A percentile compares a stretch with the other conserved stretches of the same genome.
These are phyloP conservation scores for Cephus sareptanus DNA, from an alignment of 2,888 invertebrate species.

Conservation along the genomic window DNA sequence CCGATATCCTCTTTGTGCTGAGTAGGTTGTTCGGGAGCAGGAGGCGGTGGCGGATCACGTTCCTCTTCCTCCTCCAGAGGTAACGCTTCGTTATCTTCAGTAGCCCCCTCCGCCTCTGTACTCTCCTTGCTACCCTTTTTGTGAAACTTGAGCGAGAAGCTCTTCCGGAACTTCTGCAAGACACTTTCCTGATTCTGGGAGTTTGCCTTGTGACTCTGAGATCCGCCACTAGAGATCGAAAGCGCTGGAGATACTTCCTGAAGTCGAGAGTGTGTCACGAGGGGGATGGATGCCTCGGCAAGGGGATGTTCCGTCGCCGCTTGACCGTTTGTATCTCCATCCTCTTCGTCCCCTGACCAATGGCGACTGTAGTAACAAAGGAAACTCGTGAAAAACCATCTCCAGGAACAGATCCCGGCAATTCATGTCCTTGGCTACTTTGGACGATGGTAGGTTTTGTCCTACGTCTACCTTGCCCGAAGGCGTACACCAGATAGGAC, in stretches of 20 bases:
- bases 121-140: constrained; percentile 69
- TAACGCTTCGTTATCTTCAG: constrained; percentile 60
- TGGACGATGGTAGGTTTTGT: background rate
- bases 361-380: constrained; percentile 41
- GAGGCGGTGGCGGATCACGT: constrained; percentile 24
- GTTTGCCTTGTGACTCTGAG: constrained; percentile 33
- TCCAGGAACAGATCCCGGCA: background rate
- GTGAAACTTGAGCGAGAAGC: constrained; percentile 73
- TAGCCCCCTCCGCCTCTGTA: constrained; percentile 62
- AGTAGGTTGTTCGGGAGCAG: constrained; percentile 40
- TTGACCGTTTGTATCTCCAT: constrained; percentile 17
- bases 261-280: constrained; percentile 49
- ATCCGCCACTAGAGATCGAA: constrained; percentile 27
- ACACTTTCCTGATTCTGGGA: constrained; percentile 69
- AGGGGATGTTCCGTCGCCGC: constrained; percentile 54
- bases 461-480: background rate
- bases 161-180: constrained; percentile 78
- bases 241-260: constrained; percentile 39
- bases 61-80: constrained; percentile 38
- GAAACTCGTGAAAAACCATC: background rate
- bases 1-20: constrained; percentile 54
- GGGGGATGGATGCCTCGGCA: constrained; percentile 52
- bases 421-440: background rate
- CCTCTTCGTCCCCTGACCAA: constrained; percentile 56
- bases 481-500: background rate